Conservation (phyloP, 2,113 vertebrate species). For the Tupaia tana region DNA sequence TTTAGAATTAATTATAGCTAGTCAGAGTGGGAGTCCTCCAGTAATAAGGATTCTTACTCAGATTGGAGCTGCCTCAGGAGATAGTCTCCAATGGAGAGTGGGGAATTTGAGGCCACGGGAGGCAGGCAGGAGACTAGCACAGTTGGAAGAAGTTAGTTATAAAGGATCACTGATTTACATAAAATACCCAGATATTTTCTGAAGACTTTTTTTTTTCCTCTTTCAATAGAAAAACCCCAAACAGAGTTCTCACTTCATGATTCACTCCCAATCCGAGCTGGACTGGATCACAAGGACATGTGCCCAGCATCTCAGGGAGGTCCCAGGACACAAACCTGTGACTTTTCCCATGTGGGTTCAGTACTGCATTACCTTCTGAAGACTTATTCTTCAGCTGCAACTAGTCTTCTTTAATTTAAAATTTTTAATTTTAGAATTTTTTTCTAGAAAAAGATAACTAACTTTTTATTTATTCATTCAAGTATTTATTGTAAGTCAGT, state of each 20-base stretch:
- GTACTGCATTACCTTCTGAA: background rate
- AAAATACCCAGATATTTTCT: background rate
- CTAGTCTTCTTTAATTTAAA: background rate
- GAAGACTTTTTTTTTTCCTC: background rate
- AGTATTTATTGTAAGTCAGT: background rate
- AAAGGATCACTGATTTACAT: background rate
- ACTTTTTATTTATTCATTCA: background rate
- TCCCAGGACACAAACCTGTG: too few species aligned
- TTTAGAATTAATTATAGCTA: background rate
- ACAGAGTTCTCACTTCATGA: too few species aligned
- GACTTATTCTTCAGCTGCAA: background rate
- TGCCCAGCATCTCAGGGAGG: too few species aligned
- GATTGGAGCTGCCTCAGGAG: background rate
- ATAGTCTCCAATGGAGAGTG: background rate
- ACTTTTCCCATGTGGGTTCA: too few species aligned
- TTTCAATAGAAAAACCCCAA: too few species aligned
- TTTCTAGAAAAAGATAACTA: background rate
- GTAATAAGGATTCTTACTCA: background rate
- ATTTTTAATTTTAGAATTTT: too few species aligned
- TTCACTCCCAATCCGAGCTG: too few species aligned
- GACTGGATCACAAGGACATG: too few species aligned
- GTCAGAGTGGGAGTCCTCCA: background rate
- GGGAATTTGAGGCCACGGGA: background rate
- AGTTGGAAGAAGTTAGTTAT: background rate
- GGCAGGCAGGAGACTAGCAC: background rate